Evolutionary conservation across 2,797 vertebrate species (phyloP).

Genomic region (Karalla daura): DNA sequence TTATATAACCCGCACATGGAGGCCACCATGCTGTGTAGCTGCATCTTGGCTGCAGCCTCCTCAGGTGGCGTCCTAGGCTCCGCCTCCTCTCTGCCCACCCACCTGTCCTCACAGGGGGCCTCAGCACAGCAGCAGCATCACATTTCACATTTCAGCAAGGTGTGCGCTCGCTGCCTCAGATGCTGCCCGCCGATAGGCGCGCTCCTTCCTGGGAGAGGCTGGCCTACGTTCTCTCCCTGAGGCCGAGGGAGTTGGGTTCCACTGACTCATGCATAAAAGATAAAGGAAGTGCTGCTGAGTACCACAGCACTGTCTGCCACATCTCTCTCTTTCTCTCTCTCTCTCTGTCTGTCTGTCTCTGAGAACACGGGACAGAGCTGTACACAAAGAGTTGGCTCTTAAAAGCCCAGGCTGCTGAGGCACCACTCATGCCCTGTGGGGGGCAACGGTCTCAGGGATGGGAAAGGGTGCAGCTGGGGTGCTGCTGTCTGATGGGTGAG

Average conservation of each 20-base stretch:
- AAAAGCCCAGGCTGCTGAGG: constrained; percentile 22
- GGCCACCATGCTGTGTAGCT: too few species aligned
- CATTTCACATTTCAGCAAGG: constrained; percentile 67
- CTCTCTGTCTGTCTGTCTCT: too few species aligned
- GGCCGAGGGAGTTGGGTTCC: constrained; percentile 78
- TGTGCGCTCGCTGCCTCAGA: constrained; percentile 45
- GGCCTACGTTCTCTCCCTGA: constrained; percentile 42
- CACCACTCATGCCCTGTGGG: constrained; percentile 38
- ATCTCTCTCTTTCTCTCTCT: too few species aligned
- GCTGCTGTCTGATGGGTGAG: constrained; percentile 62
- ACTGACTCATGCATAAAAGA: constrained; percentile 85
- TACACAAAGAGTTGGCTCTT: constrained; percentile 1
- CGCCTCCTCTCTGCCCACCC: constrained; percentile 26
- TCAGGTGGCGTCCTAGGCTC: constrained; percentile 44
- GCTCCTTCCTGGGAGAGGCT: constrained; percentile 49
- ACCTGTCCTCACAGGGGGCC: constrained; percentile 23
- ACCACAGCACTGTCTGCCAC: constrained; percentile 35
- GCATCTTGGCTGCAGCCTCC: constrained; percentile 39
- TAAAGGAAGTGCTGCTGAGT: constrained; percentile 65
- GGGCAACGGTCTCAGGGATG: constrained; percentile 47
- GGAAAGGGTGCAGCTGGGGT: constrained; percentile 29
- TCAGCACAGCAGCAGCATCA: constrained; percentile 30
- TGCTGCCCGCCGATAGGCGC: constrained; percentile 39
- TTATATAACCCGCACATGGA: too few species aligned
- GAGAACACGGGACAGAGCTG: background rate